Base-by-base conservation (phyloP, 2,888 invertebrate species). In the Caenorhabditis sp. region DNA sequence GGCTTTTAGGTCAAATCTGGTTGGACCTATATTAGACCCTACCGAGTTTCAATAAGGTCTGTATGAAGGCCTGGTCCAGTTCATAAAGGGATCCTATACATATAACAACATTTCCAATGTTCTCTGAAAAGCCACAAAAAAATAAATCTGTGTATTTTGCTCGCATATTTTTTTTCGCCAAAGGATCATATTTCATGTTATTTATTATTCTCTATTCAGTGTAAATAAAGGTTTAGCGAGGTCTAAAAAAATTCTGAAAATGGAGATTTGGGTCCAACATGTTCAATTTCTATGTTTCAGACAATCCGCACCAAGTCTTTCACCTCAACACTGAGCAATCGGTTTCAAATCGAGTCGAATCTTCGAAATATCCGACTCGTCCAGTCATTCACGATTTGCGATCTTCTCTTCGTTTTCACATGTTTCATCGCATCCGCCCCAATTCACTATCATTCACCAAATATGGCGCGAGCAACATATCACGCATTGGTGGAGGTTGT, bases 401-500 rank as follows among this genome's bases (percentile, higher is more conserved):
- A 70, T 27, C 26, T 70, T 12, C 21, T 70, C 3, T 70, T 70
- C 23, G 70, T 70, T 14, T 63, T 70, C 66, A 70, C 70, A 1
- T 70, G 70, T 21, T 70, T 70, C 63, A 60, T 65, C 20, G n/a
- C 66, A 0, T 70, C 70, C 20, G 66, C 70, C 0, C 70, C 70
- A 0, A 66, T 70, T 23, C 70, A 70, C 52, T 70, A 70, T 14
- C 63, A 66, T 38, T 66, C 66, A 25, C 50, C 57, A 3, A 54
- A 58, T 23, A 66, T 70, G 62, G 66, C 62, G 26, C 54, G 62
- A 38, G 54, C 70, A 4, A 70, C 65, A n/a, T 70, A 70, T 67
- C 70, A 70, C 38, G 70, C 62, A 0, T 20, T 66, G n/a, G 70
- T 70, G 1, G 70, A 70, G 63, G 70, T 64, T 65, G 49, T 20